Evolutionary conservation across 2,113 vertebrate species (phyloP).

Genomic region (Poeciliopsis prolifica): DNA sequence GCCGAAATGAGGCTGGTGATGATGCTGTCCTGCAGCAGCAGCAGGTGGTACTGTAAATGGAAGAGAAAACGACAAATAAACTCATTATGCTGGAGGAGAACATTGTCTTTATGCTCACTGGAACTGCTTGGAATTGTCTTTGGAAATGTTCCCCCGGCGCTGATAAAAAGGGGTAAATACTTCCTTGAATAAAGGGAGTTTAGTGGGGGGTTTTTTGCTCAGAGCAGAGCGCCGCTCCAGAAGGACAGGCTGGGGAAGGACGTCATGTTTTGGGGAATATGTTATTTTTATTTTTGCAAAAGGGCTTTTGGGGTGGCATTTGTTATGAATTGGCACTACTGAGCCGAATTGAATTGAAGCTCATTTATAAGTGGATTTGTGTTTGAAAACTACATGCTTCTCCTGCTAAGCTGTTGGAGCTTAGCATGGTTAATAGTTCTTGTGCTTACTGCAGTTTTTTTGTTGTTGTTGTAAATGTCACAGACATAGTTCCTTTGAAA

Average conservation of each 20-base stretch:
- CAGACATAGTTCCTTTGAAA: neutral
- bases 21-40: constrained; percentile 55
- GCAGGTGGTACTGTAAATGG: constrained; percentile 67
- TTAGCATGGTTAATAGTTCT: too few species aligned
- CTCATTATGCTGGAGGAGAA: constrained; percentile 54
- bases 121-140: constrained; percentile 39
- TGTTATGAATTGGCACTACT: too few species aligned
- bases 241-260: neutral
- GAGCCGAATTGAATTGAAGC: too few species aligned
- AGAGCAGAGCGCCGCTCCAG: neutral
- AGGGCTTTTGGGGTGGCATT: too few species aligned
- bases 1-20: constrained; percentile 63
- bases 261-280: neutral
- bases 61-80: constrained; percentile 36
- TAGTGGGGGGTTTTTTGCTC: neutral
- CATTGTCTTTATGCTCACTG: constrained; percentile 41
- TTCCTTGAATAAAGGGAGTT: neutral
- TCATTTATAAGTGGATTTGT: too few species aligned
- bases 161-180: constrained; percentile 27
- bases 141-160: constrained; percentile 38
- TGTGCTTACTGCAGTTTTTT: neutral
- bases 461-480: neutral
- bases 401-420: too few species aligned
- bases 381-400: too few species aligned
- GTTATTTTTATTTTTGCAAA: neutral